Conservation (phyloP, 1,140 invertebrate genomes). For the Aporrectodea caliginosa region DNA sequence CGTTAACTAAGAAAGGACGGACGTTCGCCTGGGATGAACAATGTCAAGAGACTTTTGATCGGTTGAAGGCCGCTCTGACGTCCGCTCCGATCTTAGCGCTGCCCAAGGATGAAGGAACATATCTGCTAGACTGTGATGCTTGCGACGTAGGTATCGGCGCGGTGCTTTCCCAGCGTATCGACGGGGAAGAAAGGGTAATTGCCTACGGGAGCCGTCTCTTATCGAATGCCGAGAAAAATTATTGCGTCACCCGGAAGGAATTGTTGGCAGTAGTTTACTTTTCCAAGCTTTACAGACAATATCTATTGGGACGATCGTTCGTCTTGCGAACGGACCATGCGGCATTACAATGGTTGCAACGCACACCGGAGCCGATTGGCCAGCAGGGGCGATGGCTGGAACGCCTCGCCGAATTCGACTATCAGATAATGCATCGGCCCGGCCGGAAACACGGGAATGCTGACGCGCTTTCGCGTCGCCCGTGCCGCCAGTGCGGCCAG, state of each 20-base stretch:
- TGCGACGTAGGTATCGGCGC: neutral
- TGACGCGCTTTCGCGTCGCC: slow-evolving; percentile 27
- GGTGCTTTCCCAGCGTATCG: slow-evolving; percentile 21
- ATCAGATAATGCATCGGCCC: slow-evolving; percentile 27
- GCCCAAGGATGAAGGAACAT: neutral
- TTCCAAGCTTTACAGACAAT: slow-evolving; percentile 10
- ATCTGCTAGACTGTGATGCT: neutral
- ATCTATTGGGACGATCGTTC: slow-evolving; percentile 25
- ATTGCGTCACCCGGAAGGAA: slow-evolving; percentile 43
- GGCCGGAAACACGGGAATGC: slow-evolving; percentile 24
- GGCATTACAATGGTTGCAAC: slow-evolving; percentile 14
- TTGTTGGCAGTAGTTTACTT: slow-evolving; percentile 33
- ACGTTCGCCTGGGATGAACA: neutral
- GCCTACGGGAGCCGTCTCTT: slow-evolving; percentile 55
- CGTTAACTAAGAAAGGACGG: neutral
- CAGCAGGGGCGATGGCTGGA: slow-evolving; percentile 26
- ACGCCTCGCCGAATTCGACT: slow-evolving; percentile 19
- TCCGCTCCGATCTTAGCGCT: neutral
- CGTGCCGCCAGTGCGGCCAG: too few species aligned
- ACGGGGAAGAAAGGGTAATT: slow-evolving; percentile 48
- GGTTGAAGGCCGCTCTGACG: neutral
- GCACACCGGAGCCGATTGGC: neutral
- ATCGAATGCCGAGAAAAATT: slow-evolving; percentile 55
- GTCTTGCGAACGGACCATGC: slow-evolving; percentile 25
- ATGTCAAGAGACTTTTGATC: neutral